Base-by-base conservation (phyloP, 2,888 invertebrate genomes). In the Elmis aenea region DNA sequence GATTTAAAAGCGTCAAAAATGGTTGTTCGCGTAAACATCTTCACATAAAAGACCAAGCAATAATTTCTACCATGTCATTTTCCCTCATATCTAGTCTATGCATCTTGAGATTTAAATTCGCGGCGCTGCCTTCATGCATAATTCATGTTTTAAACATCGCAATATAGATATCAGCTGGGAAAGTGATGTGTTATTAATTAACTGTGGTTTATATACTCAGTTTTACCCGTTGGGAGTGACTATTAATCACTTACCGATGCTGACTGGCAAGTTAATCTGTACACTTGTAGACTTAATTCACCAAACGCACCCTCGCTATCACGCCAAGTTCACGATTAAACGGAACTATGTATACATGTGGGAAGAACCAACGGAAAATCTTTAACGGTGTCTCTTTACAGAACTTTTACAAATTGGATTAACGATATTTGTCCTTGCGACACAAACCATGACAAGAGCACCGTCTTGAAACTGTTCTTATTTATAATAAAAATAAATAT, bases 31-130 rank as follows among this genome's bases (percentile, higher is more conserved):
- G n/a, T n/a, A n/a, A n/a, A n/a, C n/a, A n/a, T n/a, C n/a, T n/a
- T n/a, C n/a, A n/a, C n/a, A n/a, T n/a, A 29, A 39, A 45, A 40
- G 38, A 34, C 25, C 41, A 36, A 44, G 37, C 38, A 46, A 50
- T 49, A 49, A 50, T 47, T 46, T 47, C 40, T 28, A 38, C 35
- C 36, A 35, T 44, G 50, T 50, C 50, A 44, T 42, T 50, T 38
- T 37, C 37, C 42, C 41, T 35, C 43, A 37, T 50, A 52, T 50
- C 52, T 35, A 27, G 28, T 23, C 48, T 35, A 42, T 48, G 53
- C 57, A 61, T 62, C 61, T 62, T 58, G 58, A 60, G 59, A 63
- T 63, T 63, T 58, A 61, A 63, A 63, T 62, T 59, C 56, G 55
- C 55, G 51, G 51, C 49, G 55, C 51, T 55, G 48, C 46, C 51